Percentiles rank a stretch among this genome's conserved stretches.
These are phyloP conservation scores for Tenthredo livida DNA, from an alignment of 2,888 invertebrate genomes.

Conservation along the genomic window DNA sequence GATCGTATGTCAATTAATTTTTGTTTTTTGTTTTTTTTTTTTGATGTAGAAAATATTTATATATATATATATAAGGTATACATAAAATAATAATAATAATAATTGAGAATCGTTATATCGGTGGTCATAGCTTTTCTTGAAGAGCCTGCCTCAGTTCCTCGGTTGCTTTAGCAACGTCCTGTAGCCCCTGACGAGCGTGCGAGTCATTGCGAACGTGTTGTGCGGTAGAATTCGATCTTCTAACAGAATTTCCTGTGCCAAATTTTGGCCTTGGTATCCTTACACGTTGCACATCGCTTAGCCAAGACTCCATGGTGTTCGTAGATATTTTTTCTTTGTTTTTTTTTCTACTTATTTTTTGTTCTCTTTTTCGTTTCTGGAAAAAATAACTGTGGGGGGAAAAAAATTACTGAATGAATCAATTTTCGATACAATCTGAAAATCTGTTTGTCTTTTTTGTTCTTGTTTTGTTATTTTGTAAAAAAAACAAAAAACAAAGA, in stretches of 20 bases:
- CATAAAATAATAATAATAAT: conserved; percentile 56
- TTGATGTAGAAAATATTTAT: conserved; percentile 20
- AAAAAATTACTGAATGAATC: background rate
- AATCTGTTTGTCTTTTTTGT: too few species aligned
- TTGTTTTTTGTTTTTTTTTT: background rate
- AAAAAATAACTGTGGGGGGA: too few species aligned
- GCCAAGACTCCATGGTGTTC: conserved; percentile 95
- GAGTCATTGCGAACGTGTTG: conserved; percentile 78
- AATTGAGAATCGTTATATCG: conserved; percentile 32
- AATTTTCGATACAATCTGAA: background rate
- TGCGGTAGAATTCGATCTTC: conserved; percentile 80
- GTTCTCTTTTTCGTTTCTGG: background rate
- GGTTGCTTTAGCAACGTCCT: conserved; percentile 84
- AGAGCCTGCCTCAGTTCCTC: conserved; percentile 88
- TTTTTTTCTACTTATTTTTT: background rate
- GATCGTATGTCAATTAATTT: background rate
- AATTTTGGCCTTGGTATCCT: conserved; percentile 93
- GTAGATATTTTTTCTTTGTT: background rate
- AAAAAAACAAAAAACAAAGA: background rate
- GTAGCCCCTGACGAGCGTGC: conserved; percentile 75
- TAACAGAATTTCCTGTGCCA: conserved; percentile 80
- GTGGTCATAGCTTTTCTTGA: conserved; percentile 87
- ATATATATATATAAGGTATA: conserved; percentile 43
- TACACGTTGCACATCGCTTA: conserved; percentile 90
- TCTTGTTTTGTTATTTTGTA: background rate